A percentile compares a stretch with the other conserved stretches of the same genome.
Evolutionary conservation across 2,797 vertebrate species (phyloP).

Genomic region (Onychomys leucogaster): DNA sequence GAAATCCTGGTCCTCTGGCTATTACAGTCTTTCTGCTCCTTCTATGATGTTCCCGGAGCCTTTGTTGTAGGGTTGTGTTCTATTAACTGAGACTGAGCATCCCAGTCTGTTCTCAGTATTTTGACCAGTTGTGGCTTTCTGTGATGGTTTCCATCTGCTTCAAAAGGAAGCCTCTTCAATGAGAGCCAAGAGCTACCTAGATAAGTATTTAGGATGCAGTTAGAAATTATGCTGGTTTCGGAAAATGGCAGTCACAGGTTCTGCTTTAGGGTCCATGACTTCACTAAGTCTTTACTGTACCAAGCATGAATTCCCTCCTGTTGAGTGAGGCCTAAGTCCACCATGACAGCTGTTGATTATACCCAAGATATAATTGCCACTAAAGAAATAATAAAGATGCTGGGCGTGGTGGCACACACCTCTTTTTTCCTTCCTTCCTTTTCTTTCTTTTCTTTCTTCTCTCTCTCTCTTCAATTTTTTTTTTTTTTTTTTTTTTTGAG

Average conservation of each 20-base stretch:
- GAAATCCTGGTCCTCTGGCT: neutral
- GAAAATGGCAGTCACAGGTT: too few relatives aligned
- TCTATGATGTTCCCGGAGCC: neutral
- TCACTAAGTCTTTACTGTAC: neutral
- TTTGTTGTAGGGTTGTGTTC: neutral
- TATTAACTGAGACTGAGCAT: neutral
- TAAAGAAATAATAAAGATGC: neutral
- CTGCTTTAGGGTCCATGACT: neutral
- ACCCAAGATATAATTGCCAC: neutral
- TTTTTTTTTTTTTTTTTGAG: neutral
- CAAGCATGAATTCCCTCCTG: neutral
- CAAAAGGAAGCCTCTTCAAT: neutral
- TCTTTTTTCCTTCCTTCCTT: neutral
- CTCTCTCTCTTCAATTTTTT: too few relatives aligned
- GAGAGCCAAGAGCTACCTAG: neutral
- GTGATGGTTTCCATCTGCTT: neutral
- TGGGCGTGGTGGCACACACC: neutral
- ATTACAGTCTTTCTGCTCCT: neutral
- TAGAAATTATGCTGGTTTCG: neutral
- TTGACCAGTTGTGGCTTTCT: neutral
- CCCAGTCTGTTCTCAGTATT: neutral
- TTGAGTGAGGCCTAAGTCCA: neutral
- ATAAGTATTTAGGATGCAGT: neutral
- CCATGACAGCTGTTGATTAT: neutral
- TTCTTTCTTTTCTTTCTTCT: neutral